Evolutionary conservation across 2,888 invertebrate species (phyloP).

Genomic region (Rhagonycha lutea): DNA sequence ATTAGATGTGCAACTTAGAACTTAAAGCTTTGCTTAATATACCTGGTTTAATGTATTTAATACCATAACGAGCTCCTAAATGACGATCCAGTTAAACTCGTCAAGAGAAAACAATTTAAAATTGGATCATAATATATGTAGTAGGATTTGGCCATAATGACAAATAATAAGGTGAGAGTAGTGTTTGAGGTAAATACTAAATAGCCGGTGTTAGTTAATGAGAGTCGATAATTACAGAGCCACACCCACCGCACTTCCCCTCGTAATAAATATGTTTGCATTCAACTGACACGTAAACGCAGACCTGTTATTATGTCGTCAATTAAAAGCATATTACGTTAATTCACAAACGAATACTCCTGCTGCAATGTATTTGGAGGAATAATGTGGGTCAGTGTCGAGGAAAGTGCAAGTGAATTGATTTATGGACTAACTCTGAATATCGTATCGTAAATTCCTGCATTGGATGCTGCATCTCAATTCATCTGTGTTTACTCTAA

Average conservation of each 20-base stretch:
- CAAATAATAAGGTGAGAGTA: slow-evolving; percentile 20
- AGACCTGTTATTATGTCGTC: slow-evolving; percentile 50
- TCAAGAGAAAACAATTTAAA: slow-evolving; percentile 10
- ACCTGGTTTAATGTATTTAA: not conserved
- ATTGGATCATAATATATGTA: slow-evolving; percentile 1
- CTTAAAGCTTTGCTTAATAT: not conserved
- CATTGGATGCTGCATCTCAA: slow-evolving; percentile 26
- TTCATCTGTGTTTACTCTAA: slow-evolving; percentile 18
- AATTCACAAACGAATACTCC: slow-evolving; percentile 29
- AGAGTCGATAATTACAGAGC: slow-evolving; percentile 44
- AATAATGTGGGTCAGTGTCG: slow-evolving; percentile 41
- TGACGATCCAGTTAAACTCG: not conserved
- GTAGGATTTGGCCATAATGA: not conserved
- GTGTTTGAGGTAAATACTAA: slow-evolving; percentile 32
- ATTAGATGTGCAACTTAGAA: not conserved
- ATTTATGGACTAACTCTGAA: slow-evolving; percentile 39
- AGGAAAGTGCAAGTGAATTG: slow-evolving; percentile 40
- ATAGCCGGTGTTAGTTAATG: slow-evolving; percentile 37
- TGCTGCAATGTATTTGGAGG: slow-evolving; percentile 24
- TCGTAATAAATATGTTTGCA: slow-evolving; percentile 46
- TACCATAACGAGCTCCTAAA: not conserved
- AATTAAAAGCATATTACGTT: slow-evolving; percentile 50
- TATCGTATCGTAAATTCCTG: slow-evolving; percentile 30
- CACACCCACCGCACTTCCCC: slow-evolving; percentile 44
- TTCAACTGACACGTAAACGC: slow-evolving; percentile 45